phyloP scores from a whole-genome alignment of 2,888 invertebrate species.

The Leucophenga maculata region DNA sequence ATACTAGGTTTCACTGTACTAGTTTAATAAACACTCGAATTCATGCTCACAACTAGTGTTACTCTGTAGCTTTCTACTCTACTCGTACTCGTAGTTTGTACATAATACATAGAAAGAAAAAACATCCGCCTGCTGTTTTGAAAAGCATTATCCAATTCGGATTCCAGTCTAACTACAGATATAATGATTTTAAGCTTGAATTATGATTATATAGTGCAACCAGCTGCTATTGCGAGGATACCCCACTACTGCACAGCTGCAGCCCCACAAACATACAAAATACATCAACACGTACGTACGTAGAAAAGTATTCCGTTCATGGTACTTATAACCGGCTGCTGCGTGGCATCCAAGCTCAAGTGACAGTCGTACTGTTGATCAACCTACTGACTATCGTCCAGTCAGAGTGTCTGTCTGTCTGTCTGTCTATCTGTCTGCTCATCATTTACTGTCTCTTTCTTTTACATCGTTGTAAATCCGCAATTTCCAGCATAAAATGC shows the following conservation, averaged over 20 bases:
- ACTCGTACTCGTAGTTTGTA: too few species aligned
- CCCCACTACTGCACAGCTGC: background rate
- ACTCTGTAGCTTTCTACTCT: too few species aligned
- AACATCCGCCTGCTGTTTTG: background rate
- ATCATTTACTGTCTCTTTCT: background rate
- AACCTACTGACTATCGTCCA: background rate
- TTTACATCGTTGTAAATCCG: slow-evolving; percentile 47
- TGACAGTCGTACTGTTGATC: background rate
- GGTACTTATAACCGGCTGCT: too few species aligned
- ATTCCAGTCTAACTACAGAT: background rate
- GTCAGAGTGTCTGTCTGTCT: background rate
- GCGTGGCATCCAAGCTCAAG: slow-evolving; percentile 1
- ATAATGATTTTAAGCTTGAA: slow-evolving; percentile 5
- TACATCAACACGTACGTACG: background rate
- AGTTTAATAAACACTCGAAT: too few species aligned
- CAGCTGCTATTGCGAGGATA: background rate
- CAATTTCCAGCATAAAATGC: slow-evolving; percentile 63
- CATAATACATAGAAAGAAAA: too few species aligned
- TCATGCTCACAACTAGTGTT: too few species aligned
- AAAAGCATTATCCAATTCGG: background rate
- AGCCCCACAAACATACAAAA: background rate
- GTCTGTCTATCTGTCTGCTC: slow-evolving; percentile 1
- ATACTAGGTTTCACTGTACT: too few species aligned
- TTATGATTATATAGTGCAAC: slow-evolving; percentile 9
- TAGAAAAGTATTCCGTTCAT: too few species aligned